phyloP scores from a whole-genome alignment of 2,888 invertebrate genomes.

The Auanema sp. region DNA sequence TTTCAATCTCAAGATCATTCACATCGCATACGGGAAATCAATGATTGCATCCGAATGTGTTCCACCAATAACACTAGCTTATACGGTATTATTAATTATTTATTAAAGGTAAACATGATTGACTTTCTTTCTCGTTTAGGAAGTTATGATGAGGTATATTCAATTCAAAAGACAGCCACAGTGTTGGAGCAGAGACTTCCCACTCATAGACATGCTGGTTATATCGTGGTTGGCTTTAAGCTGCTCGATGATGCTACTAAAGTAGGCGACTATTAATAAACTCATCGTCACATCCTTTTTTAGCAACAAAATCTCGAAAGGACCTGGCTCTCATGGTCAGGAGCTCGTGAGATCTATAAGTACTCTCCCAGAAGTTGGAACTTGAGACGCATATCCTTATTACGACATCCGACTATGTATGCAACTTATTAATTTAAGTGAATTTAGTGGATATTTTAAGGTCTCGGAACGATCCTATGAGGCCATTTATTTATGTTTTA shows the following conservation, averaged over 20 bases:
- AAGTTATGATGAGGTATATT: constrained; percentile 56
- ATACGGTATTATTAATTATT: constrained; percentile 29
- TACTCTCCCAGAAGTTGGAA: constrained; percentile 60
- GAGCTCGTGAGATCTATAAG: constrained; percentile 62
- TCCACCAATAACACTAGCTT: constrained; percentile 37
- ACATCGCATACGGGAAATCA: constrained; percentile 37
- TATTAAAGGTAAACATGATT: neutral
- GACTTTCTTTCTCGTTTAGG: constrained; percentile 32
- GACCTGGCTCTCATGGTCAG: constrained; percentile 59
- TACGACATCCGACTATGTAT: constrained; percentile 42
- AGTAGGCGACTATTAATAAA: constrained; percentile 1
- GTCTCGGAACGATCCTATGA: constrained; percentile 23
- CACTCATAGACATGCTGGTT: constrained; percentile 56
- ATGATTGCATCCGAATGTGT: constrained; percentile 38
- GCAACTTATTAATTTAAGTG: neutral
- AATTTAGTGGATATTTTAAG: constrained; percentile 19
- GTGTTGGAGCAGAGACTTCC: constrained; percentile 41
- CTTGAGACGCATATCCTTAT: constrained; percentile 52
- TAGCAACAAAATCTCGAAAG: constrained; percentile 46
- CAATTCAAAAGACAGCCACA: constrained; percentile 48
- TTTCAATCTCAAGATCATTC: constrained; percentile 40
- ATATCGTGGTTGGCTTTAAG: constrained; percentile 58
- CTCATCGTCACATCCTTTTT: constrained; percentile 6
- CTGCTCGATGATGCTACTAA: constrained; percentile 47
- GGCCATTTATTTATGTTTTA: constrained; percentile 58